A percentile compares a stretch with the other conserved stretches of the same genome.
Evolutionary conservation across 2,888 invertebrate species (phyloP).

Genomic region (Linyphia triangularis): DNA sequence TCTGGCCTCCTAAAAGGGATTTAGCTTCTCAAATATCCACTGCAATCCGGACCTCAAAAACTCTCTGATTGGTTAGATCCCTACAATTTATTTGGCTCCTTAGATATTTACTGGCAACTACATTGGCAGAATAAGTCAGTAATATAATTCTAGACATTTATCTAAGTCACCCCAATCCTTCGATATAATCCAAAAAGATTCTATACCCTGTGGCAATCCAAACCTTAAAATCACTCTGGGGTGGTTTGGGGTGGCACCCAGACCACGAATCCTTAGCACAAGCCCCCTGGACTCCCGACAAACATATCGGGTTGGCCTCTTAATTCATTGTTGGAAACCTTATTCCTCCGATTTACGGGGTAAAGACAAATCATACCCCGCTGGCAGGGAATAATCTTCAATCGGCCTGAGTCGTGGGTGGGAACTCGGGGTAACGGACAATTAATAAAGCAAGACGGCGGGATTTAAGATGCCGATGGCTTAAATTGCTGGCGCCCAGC

Average conservation of each 20-base stretch:
- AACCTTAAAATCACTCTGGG: constrained; percentile 4
- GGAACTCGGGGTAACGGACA: constrained; percentile 47
- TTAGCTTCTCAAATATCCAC: too few species aligned
- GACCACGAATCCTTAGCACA: constrained; percentile 16
- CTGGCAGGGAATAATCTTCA: constrained; percentile 61
- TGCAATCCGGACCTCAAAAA: too few species aligned
- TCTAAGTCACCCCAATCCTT: too few species aligned
- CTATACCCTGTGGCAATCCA: neutral
- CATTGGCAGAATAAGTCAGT: too few species aligned
- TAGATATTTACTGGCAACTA: too few species aligned
- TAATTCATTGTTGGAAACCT: constrained; percentile 49
- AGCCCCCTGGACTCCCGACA: constrained; percentile 21
- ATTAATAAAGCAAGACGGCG: constrained; percentile 47
- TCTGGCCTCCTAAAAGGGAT: too few species aligned
- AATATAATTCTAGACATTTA: too few species aligned
- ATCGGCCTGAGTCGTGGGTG: constrained; percentile 64
- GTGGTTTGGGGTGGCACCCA: constrained; percentile 10
- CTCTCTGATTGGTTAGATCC: too few species aligned
- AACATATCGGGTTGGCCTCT: constrained; percentile 48
- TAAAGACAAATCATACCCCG: constrained; percentile 54
- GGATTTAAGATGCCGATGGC: constrained; percentile 54
- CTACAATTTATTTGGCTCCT: too few species aligned
- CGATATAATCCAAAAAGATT: too few species aligned
- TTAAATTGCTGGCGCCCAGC: constrained; percentile 55
- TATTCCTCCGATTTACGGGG: constrained; percentile 56